phyloP scores from a whole-genome alignment of 2,113 vertebrate species.

The Mobula hypostoma region DNA sequence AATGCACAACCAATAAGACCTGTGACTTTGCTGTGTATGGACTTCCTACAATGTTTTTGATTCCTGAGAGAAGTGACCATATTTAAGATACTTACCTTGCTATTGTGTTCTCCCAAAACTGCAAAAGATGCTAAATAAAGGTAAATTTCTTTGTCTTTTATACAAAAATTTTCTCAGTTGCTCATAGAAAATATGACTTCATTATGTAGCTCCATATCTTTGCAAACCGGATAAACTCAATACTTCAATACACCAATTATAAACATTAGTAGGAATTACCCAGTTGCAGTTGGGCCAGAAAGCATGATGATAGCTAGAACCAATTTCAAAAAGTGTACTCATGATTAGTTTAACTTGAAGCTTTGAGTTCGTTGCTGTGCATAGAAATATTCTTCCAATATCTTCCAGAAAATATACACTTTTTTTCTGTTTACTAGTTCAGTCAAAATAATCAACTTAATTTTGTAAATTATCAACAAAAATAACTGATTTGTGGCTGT shows the following conservation, averaged over 20 bases:
- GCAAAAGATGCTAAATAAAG: too few relatives aligned
- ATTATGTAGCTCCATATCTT: not conserved
- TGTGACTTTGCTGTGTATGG: not conserved
- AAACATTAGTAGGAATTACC: not conserved
- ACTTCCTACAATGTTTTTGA: not conserved
- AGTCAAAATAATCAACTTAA: too few relatives aligned
- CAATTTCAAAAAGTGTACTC: not conserved
- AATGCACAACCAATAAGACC: not conserved
- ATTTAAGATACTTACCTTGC: too few relatives aligned
- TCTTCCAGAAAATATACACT: not conserved
- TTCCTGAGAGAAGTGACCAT: too few relatives aligned
- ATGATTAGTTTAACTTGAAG: not conserved
- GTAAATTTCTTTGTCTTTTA: too few relatives aligned
- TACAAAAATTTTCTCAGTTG: not conserved
- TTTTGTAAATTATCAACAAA: too few relatives aligned
- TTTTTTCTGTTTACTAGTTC: too few relatives aligned
- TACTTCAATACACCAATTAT: not conserved
- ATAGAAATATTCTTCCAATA: not conserved
- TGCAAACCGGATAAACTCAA: not conserved
- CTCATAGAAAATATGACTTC: not conserved
- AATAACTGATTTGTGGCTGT: too few relatives aligned
- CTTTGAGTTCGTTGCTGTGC: not conserved
- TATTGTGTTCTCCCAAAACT: too few relatives aligned
- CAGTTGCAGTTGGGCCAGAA: not conserved
- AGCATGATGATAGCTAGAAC: not conserved